Percentiles rank a stretch among this genome's conserved stretches.
Evolutionary conservation across 2,888 invertebrate species (phyloP).

Genomic region (Lysandra coridon): DNA sequence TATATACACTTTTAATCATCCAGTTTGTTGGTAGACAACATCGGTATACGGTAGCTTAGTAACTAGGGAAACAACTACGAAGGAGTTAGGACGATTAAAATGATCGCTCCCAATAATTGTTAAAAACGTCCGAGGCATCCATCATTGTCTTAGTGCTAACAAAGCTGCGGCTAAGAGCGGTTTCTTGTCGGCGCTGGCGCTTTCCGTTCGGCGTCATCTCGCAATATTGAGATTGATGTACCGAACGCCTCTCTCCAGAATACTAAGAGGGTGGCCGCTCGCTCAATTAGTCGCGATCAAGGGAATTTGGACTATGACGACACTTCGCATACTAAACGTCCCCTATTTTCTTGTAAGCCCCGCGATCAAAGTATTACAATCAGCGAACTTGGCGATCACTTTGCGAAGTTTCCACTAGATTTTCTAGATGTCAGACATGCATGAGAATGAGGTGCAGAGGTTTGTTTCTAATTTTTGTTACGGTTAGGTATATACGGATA

Average conservation of each 20-base stretch:
- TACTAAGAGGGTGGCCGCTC: constrained; percentile 71
- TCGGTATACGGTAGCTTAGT: not conserved
- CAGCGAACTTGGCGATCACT: constrained; percentile 44
- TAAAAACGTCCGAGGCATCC: constrained; percentile 51
- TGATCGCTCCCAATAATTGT: not conserved
- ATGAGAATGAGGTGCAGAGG: constrained; percentile 14
- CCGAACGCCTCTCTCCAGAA: constrained; percentile 64
- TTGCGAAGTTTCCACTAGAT: constrained; percentile 33
- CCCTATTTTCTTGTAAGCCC: constrained; percentile 70
- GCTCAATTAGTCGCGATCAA: constrained; percentile 72
- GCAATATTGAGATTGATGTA: constrained; percentile 78
- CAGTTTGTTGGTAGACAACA: no score
- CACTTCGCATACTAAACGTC: constrained; percentile 71
- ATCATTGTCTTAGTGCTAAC: constrained; percentile 59
- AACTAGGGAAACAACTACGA: not conserved
- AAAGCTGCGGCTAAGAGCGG: constrained; percentile 69
- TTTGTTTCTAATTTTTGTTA: not conserved
- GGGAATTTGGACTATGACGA: constrained; percentile 61
- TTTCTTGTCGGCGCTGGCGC: constrained; percentile 67
- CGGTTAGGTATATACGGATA: not conserved
- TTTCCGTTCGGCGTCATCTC: constrained; percentile 73
- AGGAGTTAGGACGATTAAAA: not conserved
- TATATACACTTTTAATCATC: not conserved
- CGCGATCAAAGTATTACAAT: constrained; percentile 59
- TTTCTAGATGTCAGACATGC: constrained; percentile 15